Evolutionary conservation across 1,140 invertebrate genomes (phyloP).

Genomic region (Chelonus insularis): DNA sequence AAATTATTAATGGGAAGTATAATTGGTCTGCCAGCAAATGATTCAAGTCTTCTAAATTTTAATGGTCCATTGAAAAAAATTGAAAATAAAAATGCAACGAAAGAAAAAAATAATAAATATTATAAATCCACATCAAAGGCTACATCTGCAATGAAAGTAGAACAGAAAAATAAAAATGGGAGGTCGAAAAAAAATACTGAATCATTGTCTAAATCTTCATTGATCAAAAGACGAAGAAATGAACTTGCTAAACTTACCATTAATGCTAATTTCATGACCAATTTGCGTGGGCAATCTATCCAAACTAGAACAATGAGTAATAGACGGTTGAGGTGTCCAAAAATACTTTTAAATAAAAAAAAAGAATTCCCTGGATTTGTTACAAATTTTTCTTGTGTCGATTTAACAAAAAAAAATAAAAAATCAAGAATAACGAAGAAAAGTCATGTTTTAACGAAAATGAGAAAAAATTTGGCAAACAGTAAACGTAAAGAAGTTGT

Average conservation of each 20-base stretch:
- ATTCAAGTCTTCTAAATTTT: constrained; percentile 28
- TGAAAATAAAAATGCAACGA: constrained; percentile 22
- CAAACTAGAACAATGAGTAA: constrained; percentile 20
- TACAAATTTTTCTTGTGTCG: background rate
- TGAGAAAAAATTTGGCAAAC: background rate
- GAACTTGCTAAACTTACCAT: constrained; percentile 50
- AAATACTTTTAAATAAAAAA: constrained; percentile 21
- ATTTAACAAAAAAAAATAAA: constrained; percentile 21
- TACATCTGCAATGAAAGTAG: constrained; percentile 23
- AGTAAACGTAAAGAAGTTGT: background rate
- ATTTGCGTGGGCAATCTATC: constrained; percentile 38
- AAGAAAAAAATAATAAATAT: background rate
- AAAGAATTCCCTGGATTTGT: background rate
- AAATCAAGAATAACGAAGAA: constrained; percentile 17
- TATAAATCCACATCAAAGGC: background rate
- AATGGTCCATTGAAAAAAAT: constrained; percentile 17
- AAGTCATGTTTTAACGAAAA: background rate
- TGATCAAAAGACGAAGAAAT: constrained; percentile 38
- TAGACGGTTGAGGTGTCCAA: constrained; percentile 33
- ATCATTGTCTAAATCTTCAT: constrained; percentile 19
- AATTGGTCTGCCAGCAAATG: constrained; percentile 46
- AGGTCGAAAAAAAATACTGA: constrained; percentile 22
- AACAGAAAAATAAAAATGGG: constrained; percentile 18
- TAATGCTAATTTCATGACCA: constrained; percentile 46
- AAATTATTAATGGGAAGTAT: constrained; percentile 53